Conservation (phyloP, 1,140 invertebrate genomes). For the Dysdera silvatica region DNA sequence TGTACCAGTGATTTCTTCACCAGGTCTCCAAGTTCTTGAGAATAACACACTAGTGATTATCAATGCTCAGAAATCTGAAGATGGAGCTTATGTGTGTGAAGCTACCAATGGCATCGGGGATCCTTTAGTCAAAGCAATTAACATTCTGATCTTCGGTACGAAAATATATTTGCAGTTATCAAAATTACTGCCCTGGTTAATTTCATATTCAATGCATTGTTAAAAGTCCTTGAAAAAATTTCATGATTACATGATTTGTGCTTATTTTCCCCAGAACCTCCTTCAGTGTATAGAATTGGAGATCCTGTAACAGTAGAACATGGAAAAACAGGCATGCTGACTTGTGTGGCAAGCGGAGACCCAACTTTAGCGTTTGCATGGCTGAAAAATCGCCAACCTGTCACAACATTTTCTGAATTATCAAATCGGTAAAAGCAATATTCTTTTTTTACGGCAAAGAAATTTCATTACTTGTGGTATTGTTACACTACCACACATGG, state of each 20-base stretch:
- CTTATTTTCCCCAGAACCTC: slow-evolving; percentile 25
- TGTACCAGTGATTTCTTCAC: not conserved
- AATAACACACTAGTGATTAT: slow-evolving; percentile 38
- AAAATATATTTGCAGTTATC: not conserved
- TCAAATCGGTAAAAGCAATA: slow-evolving; percentile 5
- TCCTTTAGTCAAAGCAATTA: slow-evolving; percentile 43
- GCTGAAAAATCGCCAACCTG: slow-evolving; percentile 31
- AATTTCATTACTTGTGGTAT: too few relatives aligned
- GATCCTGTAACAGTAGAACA: slow-evolving; percentile 28
- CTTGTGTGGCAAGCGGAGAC: slow-evolving; percentile 46
- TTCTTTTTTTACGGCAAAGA: too few relatives aligned
- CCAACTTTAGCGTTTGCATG: slow-evolving; percentile 43
- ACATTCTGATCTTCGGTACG: slow-evolving; percentile 42
- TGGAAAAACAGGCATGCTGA: slow-evolving; percentile 39
- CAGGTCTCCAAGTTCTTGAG: slow-evolving; percentile 36
- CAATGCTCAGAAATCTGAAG: slow-evolving; percentile 38
- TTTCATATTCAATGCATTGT: not conserved
- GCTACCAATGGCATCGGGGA: slow-evolving; percentile 43
- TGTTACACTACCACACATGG: too few relatives aligned
- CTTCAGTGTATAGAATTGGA: slow-evolving; percentile 28
- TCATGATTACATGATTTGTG: not conserved
- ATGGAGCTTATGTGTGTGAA: slow-evolving; percentile 45
- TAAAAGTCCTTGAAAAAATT: slow-evolving; percentile 1
- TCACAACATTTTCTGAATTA: slow-evolving; percentile 7
- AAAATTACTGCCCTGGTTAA: not conserved